phyloP scores from a whole-genome alignment of 2,888 invertebrate species.

The Acanthoscelides obtectus region DNA sequence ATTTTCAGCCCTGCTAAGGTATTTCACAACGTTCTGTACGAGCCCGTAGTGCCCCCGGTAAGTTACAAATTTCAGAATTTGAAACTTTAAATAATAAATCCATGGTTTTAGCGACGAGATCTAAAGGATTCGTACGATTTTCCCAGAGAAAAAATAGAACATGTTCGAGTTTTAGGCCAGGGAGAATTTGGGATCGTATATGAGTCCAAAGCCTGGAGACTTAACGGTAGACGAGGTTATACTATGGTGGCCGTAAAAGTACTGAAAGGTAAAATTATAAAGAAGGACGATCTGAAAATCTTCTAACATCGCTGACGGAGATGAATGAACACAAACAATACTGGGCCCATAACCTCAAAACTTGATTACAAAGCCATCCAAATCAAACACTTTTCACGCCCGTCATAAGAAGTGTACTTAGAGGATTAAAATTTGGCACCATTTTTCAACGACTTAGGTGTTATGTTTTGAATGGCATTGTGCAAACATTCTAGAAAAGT shows the following conservation, averaged over 20 bases:
- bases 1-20: not conserved
- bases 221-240: constrained; percentile 49
- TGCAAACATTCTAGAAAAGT: too few relatives aligned
- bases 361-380: too few relatives aligned
- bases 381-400: too few relatives aligned
- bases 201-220: constrained; percentile 57
- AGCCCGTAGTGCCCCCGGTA: not conserved
- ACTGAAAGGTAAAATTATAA: constrained; percentile 62
- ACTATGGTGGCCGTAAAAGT: constrained; percentile 68
- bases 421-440: too few relatives aligned
- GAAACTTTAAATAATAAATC: not conserved
- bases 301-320: too few relatives aligned
- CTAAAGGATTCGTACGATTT: constrained; percentile 32
- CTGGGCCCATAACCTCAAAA: too few relatives aligned
- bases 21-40: not conserved
- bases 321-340: too few relatives aligned
- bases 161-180: constrained; percentile 56
- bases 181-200: constrained; percentile 75
- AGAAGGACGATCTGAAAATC: too few relatives aligned
- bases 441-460: too few relatives aligned
- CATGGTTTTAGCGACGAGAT: not conserved
- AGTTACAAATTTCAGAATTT: not conserved
- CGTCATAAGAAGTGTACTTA: too few relatives aligned
- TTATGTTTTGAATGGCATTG: too few relatives aligned
- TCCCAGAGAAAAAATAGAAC: constrained; percentile 28